These are phyloP conservation scores for Therioaphis trifolii DNA, from an alignment of 2,888 invertebrate genomes.

Conservation along the genomic window DNA sequence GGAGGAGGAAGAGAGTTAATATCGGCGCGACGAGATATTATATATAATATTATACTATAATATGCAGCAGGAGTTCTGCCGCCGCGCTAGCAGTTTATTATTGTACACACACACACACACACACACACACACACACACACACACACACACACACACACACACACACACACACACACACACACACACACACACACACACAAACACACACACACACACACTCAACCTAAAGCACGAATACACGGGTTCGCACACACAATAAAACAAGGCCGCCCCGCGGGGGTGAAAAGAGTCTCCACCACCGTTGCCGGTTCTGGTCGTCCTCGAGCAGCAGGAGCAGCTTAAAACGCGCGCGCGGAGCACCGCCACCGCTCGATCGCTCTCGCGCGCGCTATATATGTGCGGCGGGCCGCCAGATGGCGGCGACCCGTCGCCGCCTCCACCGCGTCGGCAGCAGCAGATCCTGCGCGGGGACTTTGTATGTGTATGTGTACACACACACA, in stretches of 20 bases:
- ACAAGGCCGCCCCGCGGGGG: slow-evolving; percentile 39
- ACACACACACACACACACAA: too few species aligned
- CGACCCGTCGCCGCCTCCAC: slow-evolving; percentile 22
- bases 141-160: neutral
- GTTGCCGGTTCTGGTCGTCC: slow-evolving; percentile 25
- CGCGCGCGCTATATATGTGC: slow-evolving; percentile 29
- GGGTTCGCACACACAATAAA: slow-evolving; percentile 12
- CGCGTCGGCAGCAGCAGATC: neutral
- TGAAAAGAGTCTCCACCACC: neutral
- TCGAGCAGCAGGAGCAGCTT: slow-evolving; percentile 41
- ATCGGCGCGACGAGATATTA: slow-evolving; percentile 8
- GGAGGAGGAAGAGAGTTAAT: slow-evolving; percentile 10
- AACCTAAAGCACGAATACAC: too few species aligned
- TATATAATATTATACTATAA: neutral
- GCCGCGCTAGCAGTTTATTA: neutral
- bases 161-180: too few species aligned
- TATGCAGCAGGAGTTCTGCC: neutral
- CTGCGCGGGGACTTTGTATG: slow-evolving; percentile 13
- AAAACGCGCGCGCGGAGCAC: slow-evolving; percentile 36
- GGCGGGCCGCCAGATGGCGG: slow-evolving; percentile 53
- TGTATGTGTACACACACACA: neutral
- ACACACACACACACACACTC: neutral
- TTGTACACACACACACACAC: neutral
- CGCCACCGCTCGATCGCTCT: slow-evolving; percentile 18
- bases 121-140: neutral